phyloP scores from a whole-genome alignment of 2,888 invertebrate genomes.

The Cryptocheilus praepositus region DNA sequence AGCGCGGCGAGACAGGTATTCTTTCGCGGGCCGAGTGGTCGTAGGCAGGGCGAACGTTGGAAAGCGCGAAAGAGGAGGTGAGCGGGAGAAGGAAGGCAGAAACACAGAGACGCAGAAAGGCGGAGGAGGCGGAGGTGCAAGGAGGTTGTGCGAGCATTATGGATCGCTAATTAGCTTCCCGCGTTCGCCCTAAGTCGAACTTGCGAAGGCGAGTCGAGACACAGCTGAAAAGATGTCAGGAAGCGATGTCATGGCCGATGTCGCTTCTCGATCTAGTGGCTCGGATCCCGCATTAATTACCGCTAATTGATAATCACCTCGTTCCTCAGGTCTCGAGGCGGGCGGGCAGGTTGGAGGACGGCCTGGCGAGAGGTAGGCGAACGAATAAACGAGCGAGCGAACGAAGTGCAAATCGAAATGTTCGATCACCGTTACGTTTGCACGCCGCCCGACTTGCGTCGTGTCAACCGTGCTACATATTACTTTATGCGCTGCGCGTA shows the following conservation, averaged over 20 bases:
- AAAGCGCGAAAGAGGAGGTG: neutral
- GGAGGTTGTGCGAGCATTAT: slow-evolving; percentile 17
- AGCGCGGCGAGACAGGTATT: too few species aligned
- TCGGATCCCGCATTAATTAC: slow-evolving; percentile 47
- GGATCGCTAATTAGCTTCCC: slow-evolving; percentile 36
- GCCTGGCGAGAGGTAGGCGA: neutral
- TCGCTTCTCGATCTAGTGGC: slow-evolving; percentile 31
- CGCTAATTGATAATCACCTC: slow-evolving; percentile 52
- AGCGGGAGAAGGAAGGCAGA: neutral
- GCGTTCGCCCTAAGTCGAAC: slow-evolving; percentile 13
- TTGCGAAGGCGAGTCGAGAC: slow-evolving; percentile 6
- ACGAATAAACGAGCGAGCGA: neutral
- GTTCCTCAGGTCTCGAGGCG: slow-evolving; percentile 12
- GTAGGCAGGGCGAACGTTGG: neutral
- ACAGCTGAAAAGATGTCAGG: slow-evolving; percentile 32
- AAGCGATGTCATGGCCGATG: slow-evolving; percentile 37
- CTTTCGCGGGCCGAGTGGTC: too few species aligned
- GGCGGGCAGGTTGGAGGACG: neutral
- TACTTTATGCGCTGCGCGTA: too few species aligned
- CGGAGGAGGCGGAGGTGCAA: neutral
- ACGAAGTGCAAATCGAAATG: neutral
- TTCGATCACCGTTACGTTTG: too few species aligned
- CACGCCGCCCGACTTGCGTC: too few species aligned
- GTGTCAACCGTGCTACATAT: too few species aligned
- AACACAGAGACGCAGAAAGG: slow-evolving; percentile 2